A percentile compares a stretch with the other conserved stretches of the same genome.
phyloP scores from a whole-genome alignment of 2,113 vertebrate species.

The Peromyscus californicus region DNA sequence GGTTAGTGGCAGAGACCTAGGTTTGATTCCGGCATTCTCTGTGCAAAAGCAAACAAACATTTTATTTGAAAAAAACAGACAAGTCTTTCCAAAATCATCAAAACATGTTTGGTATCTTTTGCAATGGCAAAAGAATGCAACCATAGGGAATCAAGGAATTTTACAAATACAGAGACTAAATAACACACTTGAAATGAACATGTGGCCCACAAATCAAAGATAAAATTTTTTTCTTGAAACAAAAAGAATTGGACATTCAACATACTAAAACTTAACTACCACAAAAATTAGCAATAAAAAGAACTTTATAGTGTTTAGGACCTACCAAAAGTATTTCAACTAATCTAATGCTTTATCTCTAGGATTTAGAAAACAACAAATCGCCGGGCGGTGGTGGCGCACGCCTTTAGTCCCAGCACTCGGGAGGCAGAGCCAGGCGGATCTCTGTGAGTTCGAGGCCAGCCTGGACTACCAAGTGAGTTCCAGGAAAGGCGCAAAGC shows the following conservation, averaged over 20 bases:
- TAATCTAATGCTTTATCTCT: not conserved
- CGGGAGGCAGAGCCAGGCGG: too few relatives aligned
- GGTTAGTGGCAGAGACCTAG: not conserved
- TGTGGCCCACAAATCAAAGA: not conserved
- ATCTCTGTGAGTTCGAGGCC: too few relatives aligned
- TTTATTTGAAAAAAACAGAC: not conserved
- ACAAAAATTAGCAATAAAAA: not conserved
- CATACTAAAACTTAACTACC: not conserved
- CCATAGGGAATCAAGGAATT: not conserved
- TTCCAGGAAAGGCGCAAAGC: too few relatives aligned
- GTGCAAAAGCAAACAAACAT: not conserved
- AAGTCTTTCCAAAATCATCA: not conserved
- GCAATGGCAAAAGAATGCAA: not conserved
- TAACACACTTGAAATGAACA: not conserved
- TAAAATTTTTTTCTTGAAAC: not conserved
- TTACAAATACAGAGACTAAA: not conserved
- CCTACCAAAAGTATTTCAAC: not conserved
- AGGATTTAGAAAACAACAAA: not conserved
- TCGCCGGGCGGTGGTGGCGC: too few relatives aligned
- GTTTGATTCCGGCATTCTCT: not conserved
- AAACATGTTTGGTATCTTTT: not conserved
- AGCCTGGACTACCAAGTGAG: too few relatives aligned
- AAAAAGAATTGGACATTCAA: not conserved
- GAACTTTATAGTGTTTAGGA: not conserved
- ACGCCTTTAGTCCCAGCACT: too few relatives aligned